Evolutionary conservation across 2,113 vertebrate species (phyloP).

Genomic region (Oxyura jamaicensis): DNA sequence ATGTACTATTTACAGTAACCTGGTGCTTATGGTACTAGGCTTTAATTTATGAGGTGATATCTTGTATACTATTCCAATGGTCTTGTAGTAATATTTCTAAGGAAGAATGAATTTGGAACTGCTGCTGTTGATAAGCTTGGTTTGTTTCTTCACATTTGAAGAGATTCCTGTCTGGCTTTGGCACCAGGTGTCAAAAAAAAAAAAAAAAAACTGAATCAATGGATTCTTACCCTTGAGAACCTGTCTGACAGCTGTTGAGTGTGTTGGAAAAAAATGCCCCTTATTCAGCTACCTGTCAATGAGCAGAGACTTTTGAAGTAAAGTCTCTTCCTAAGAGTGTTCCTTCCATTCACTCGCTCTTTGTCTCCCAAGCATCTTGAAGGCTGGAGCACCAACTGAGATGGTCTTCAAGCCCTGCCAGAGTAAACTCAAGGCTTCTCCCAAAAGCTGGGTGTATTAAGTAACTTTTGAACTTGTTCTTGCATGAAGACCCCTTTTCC

Average conservation of each 20-base stretch:
- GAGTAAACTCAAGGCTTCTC: background rate
- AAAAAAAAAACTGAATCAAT: background rate
- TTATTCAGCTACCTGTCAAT: background rate
- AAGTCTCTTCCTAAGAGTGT: background rate
- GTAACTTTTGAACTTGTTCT: background rate
- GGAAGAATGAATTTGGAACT: background rate
- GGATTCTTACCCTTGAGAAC: background rate
- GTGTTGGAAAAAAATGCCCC: background rate
- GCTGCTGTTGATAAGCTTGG: background rate
- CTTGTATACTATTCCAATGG: background rate
- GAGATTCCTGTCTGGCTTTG: background rate
- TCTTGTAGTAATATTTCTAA: background rate
- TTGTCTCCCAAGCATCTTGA: too few relatives aligned
- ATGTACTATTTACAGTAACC: too few relatives aligned
- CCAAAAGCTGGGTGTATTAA: accelerated
- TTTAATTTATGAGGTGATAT: background rate
- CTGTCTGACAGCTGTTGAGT: background rate
- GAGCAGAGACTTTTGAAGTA: background rate
- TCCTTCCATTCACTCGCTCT: too few relatives aligned
- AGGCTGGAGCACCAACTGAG: background rate
- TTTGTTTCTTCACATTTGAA: background rate
- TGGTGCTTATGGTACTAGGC: background rate
- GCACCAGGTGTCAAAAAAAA: background rate
- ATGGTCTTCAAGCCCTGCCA: background rate
- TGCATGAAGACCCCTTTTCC: too few relatives aligned